Evolutionary conservation across 2,888 invertebrate species (phyloP), one percentile per base, ranked within the genome.

Genomic region (Tetropium fuscum): DNA sequence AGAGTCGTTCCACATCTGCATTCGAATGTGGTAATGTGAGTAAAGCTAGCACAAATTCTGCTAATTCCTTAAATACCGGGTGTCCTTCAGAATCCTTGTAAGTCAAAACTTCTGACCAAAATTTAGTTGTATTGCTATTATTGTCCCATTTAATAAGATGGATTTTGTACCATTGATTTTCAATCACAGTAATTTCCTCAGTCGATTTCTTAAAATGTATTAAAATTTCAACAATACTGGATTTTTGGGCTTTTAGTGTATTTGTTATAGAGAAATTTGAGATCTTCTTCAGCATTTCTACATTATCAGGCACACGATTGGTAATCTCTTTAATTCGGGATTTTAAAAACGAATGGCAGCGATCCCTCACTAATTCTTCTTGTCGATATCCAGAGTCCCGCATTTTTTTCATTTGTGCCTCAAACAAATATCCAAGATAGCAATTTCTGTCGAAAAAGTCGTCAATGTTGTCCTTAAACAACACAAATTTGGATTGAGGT

Each of bases 371-470:
- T 11, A 10, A 1, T 10, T 3, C 5, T 10, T 34, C 2, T 1
- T 3, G 1, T 34, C 11, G n/a, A 11, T 2, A 34, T 11, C 34
- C 3, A 5, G 34, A 10, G 2, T n/a, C 34, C 11, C 11, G 1
- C 32, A 32, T 32, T 32, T 32, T 11, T 34, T 34, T 11, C 11
- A 34, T 10, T 34, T 34, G n/a, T 11, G 2, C 11, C 11, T 34
- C 34, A 34, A 34, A 11, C 1, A 40, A 7, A 16, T 40, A 53
- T 44, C 53, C 53, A 6, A 53, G 11, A 38, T 53, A 53, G 11
- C 15, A 13, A 22, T 62, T 55, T 32, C 57, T 16, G 18, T 56
- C 48, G 10, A 73, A 55, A 44, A 66, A 74, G 8, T 58, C 51
- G 32, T 66, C 41, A 22, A 53, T 41, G 5, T 40, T 27, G 8